Evolutionary conservation across 2,113 vertebrate genomes (phyloP), one percentile per base, ranked within the genome.

Genomic region (Coreoperca whiteheadi): DNA sequence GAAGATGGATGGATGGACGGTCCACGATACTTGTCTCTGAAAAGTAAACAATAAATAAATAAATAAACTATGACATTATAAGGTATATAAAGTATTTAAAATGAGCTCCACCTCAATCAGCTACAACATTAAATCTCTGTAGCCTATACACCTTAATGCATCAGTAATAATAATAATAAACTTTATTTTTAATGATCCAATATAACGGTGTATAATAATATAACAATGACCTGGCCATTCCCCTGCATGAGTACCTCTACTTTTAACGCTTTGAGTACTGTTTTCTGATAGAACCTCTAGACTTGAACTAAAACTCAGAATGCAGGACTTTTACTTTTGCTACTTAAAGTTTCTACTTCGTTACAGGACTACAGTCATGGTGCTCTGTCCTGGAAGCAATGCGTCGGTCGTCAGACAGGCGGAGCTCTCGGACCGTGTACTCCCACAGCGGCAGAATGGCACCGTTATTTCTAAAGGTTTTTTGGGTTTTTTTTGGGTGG

Each of bases 401-500:
- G 28, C 83, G 1, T n/a, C 57, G 7, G 6, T 53, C 57, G 18
- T 10, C 84, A 15, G 77, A 74, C 71, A 95, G 95, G 92, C 14
- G 93, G 94, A 73, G 93, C 94, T 90, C 83, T 85, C 74, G 83
- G 32, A 73, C 87, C 68, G 78, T 32, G 59, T 14, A 5, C 25
- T 57, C 23, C 25, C 21, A 7, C 64, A 41, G 50, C 68, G 12
- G 32, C 79, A 34, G 84, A 72, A 64, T 18, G 37, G 34, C 50
- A 68, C 72, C 34, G 51, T 90, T 87, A 87, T 85, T 89, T 91
- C 70, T 63, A 75, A 87, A 70, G 71, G 0, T 1, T 41, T 74
- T 85, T 79, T 23, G n/a, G 50, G 71, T 0, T 1, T 41, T 72
- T 39, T 74, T 67, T 23, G n/a, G n/a, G n/a, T n/a, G n/a, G n/a